Evolutionary conservation across 2,888 invertebrate species (phyloP), one percentile per base, ranked within the genome.

Genomic region (Hypomecis atomaria): DNA sequence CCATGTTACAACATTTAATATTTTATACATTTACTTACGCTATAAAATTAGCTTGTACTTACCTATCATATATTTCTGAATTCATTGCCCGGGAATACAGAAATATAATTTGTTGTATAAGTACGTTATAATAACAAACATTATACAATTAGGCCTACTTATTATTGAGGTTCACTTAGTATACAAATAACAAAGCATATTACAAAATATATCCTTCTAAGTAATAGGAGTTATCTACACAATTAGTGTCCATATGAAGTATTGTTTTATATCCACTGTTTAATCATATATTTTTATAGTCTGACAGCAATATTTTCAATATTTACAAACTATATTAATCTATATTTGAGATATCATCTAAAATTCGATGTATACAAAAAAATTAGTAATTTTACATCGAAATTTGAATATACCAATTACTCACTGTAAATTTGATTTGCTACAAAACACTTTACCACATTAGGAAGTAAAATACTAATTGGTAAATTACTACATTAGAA

Each of bases 31-130:
- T 48, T 38, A 54, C 44, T 54, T 67, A 69, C 55, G 48, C 42
- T 38, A 36, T 7, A 37, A 37, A 23, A 40, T n/a, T 52, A 52
- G 6, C 38, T 23, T 2, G 10, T 8, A 49, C 37, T 36, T 36
- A 38, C 44, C 44, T 73, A 65, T 63, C 73, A 80, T 78, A 85
- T 78, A 85, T 86, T 86, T 87, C 83, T 85, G 83, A 75, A 89
- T 82, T 87, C 85, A 92, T 92, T 92, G 92, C 92, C 92, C 92
- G 59, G 55, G 86, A 90, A 81, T 86, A 83, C 83, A 87, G 82
- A 88, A 87, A 87, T 81, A 78, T 78, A 71, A 52, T 52, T 38
- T 23, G n/a, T 10, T 11, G 60, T 57, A 59, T 62, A 9, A 55
- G 48, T 48, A 40, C 48, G 56, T 33, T 53, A 53, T 53, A 8